Evolutionary conservation across 2,888 invertebrate species (phyloP).

Genomic region (Parnassius mnemosyne): DNA sequence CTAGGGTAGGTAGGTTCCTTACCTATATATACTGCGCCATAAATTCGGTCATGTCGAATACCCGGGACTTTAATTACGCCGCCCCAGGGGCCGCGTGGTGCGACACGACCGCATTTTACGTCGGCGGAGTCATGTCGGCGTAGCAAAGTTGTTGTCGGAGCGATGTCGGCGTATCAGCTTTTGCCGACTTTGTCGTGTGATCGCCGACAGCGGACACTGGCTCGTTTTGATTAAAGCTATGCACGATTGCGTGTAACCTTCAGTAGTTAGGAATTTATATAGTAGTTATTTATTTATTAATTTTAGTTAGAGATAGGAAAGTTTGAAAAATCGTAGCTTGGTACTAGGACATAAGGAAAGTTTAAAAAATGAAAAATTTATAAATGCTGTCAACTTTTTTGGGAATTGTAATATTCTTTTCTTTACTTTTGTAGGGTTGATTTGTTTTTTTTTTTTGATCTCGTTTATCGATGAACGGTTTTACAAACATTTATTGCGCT

Average conservation of each 20-base stretch:
- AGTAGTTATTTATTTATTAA: neutral
- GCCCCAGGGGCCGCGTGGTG: conserved; percentile 65
- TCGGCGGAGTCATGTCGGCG: conserved; percentile 44
- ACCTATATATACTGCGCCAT: conserved; percentile 7
- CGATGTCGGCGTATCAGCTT: conserved; percentile 33
- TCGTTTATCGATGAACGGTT: too few relatives aligned
- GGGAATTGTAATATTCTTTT: too few relatives aligned
- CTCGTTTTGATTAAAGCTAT: conserved; percentile 8
- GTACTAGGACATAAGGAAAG: too few relatives aligned
- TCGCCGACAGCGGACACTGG: conserved; percentile 42
- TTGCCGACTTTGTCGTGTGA: conserved; percentile 57
- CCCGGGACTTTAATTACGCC: conserved; percentile 66
- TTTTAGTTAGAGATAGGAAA: too few relatives aligned
- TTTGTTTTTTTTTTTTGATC: too few relatives aligned
- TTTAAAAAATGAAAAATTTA: too few relatives aligned
- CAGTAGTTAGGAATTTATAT: neutral
- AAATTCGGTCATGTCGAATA: conserved; percentile 54
- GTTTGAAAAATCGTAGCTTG: too few relatives aligned
- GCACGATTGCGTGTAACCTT: neutral
- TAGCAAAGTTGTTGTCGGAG: conserved; percentile 15
- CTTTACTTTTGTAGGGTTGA: too few relatives aligned
- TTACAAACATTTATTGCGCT: too few relatives aligned
- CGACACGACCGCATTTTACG: conserved; percentile 66
- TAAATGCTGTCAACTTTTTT: too few relatives aligned
- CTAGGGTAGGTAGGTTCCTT: neutral